Base-by-base conservation (phyloP, 2,113 vertebrate species). In the Psophia crepitans region DNA sequence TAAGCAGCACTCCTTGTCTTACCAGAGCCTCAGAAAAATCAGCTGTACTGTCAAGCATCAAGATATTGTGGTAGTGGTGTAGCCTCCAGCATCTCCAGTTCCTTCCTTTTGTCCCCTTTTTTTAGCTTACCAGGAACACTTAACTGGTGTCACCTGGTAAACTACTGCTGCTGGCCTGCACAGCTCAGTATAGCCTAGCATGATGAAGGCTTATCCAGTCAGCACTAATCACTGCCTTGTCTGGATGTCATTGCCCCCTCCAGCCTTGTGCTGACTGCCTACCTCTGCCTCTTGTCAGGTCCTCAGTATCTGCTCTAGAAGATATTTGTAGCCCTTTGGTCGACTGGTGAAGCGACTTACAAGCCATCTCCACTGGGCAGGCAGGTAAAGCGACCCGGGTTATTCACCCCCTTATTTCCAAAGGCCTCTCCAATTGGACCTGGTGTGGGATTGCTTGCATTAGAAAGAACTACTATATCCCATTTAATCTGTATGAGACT, bases 231-330 rank as follows among this genome's bases (percentile, higher is more conserved):
- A 65, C 85, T 93, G 87, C 93, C 92, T 68, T 89, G 84, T 96
- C 89, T 96, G 92, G 89, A 93, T 96, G 91, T 96, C 28, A 1
- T 89, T 92, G 96, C 84, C 96, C 92, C 85, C 83, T 96, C 61
- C 97, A 97, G 96, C 97, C 96, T 95, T 81, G 96, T 81, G 96
- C 97, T 97, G 97, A 97, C 89, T 96, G 94, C 93, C 96, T 96
- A 85, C 95, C 95, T 97, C 97, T 97, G 95, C 96, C 97, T 97
- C 93, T 98, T 20, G 94, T 97, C 95, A 97, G 95, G 95, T 98
- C 87, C 96, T 96, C 97, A 97, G 35, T 97, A 94, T 87, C 96
- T 97, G 92, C 97, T 96, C 94, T 97, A 97, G 95, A 96, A 96
- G 97, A 97, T 84, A 95, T 90, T 97, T 97, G 91, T 97, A 97